phyloP scores from a whole-genome alignment of 2,797 vertebrate species.

The Cyprinella venusta region DNA sequence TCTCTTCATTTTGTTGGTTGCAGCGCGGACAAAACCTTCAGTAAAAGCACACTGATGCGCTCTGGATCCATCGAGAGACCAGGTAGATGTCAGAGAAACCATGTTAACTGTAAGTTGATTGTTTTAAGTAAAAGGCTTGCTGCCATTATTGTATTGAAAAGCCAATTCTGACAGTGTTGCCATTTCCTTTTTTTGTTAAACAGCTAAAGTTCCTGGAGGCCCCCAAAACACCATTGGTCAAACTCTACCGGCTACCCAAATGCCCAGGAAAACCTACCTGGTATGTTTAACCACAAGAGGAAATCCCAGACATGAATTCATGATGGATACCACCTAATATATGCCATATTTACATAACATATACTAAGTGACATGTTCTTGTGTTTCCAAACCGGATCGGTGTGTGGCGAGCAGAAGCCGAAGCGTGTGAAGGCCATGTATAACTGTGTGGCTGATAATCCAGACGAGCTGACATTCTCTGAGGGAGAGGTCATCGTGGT shows the following conservation, averaged over 20 bases:
- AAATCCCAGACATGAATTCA: neutral
- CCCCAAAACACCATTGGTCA: slow-evolving; percentile 79
- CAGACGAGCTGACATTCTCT: slow-evolving; percentile 95
- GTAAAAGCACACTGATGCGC: slow-evolving; percentile 80
- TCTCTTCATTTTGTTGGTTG: slow-evolving; percentile 53
- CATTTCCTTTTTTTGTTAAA: slow-evolving; percentile 63
- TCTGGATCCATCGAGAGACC: slow-evolving; percentile 82
- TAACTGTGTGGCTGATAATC: slow-evolving; percentile 96
- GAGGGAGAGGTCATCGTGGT: slow-evolving; percentile 97
- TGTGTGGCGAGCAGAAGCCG: slow-evolving; percentile 87
- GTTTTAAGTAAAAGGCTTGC: neutral
- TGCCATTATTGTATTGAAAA: slow-evolving; percentile 44
- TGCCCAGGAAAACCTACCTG: slow-evolving; percentile 88
- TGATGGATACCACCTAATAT: neutral
- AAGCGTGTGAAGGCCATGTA: slow-evolving; percentile 97
- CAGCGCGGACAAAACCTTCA: slow-evolving; percentile 86
- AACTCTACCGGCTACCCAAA: slow-evolving; percentile 85
- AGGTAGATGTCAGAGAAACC: slow-evolving; percentile 74
- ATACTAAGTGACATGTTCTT: neutral
- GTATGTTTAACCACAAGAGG: slow-evolving; percentile 75
- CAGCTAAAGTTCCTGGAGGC: slow-evolving; percentile 82
- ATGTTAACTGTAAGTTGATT: slow-evolving; percentile 37
- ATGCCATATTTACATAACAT: neutral
- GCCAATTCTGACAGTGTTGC: slow-evolving; percentile 61
- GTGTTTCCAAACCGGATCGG: slow-evolving; percentile 23